phyloP scores from a whole-genome alignment of 2,797 vertebrate species.

The Rhynchonycteris naso region DNA sequence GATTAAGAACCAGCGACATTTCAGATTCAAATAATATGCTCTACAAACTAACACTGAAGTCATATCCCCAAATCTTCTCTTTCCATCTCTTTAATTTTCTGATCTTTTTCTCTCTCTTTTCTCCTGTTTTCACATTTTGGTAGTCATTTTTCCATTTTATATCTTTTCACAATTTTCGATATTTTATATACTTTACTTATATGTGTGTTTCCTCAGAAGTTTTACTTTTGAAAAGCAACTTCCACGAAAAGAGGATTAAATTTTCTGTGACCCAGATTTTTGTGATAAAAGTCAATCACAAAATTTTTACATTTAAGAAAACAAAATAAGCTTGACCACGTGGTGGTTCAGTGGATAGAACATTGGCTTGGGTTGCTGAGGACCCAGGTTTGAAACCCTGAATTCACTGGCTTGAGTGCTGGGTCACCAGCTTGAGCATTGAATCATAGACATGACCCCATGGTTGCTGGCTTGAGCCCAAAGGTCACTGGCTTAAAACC shows the following conservation, averaged over 20 bases:
- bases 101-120: background rate
- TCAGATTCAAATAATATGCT: background rate
- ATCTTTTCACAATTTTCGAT: background rate
- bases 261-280: background rate
- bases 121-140: background rate
- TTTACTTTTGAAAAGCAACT: background rate
- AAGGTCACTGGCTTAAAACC: too few relatives aligned
- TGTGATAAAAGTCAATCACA: background rate
- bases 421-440: too few relatives aligned
- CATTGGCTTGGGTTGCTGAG: too few relatives aligned
- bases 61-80: background rate
- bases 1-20: background rate
- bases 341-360: too few relatives aligned
- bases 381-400: too few relatives aligned
- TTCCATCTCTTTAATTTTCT: background rate
- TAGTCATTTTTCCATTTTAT: background rate
- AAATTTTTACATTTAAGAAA: background rate
- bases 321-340: background rate
- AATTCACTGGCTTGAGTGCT: too few relatives aligned
- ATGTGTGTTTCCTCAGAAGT: background rate
- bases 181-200: background rate
- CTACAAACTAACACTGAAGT: accelerated
- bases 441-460: too few relatives aligned
- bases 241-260: background rate
- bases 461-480: too few relatives aligned